A percentile compares a stretch with the other conserved stretches of the same genome.
Conservation (phyloP, 1,140 invertebrate genomes). For the Calliopsis andreniformis region DNA sequence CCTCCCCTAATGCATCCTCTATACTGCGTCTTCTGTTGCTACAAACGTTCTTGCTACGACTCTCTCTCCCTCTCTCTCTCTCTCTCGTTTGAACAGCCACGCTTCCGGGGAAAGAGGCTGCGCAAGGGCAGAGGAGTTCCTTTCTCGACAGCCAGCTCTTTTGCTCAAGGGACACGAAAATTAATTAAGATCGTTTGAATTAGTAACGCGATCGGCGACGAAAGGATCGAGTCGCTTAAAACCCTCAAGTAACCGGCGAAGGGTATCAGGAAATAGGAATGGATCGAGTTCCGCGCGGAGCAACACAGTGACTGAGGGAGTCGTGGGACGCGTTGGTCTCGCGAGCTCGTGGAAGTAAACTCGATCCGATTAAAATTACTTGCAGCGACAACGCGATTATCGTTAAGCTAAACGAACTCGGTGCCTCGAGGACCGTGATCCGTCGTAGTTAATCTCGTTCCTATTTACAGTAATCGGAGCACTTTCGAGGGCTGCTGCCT, state of each 20-base stretch:
- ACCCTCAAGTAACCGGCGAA: neutral
- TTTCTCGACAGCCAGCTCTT: too few relatives aligned
- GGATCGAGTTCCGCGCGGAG: neutral
- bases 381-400: neutral
- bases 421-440: neutral
- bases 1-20: slow-evolving; percentile 43
- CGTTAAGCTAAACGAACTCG: neutral
- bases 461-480: slow-evolving; percentile 20
- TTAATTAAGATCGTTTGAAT: slow-evolving; percentile 5
- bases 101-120: too few relatives aligned
- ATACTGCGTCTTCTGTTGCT: slow-evolving; percentile 7
- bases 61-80: too few relatives aligned
- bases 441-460: slow-evolving; percentile 15
- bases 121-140: too few relatives aligned
- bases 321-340: too few relatives aligned
- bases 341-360: neutral
- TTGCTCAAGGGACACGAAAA: neutral
- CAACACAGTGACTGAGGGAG: too few relatives aligned
- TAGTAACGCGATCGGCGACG: neutral
- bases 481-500: slow-evolving; percentile 2
- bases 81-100: too few relatives aligned
- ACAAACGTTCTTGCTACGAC: slow-evolving; percentile 6
- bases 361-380: slow-evolving; percentile 4
- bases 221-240: too few relatives aligned
- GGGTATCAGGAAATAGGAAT: neutral